Percentiles rank a stretch among this genome's conserved stretches.
Conservation (phyloP, 30 jellyfish, hydroid and myxozoan genomes). For the Mastigias papua region DNA sequence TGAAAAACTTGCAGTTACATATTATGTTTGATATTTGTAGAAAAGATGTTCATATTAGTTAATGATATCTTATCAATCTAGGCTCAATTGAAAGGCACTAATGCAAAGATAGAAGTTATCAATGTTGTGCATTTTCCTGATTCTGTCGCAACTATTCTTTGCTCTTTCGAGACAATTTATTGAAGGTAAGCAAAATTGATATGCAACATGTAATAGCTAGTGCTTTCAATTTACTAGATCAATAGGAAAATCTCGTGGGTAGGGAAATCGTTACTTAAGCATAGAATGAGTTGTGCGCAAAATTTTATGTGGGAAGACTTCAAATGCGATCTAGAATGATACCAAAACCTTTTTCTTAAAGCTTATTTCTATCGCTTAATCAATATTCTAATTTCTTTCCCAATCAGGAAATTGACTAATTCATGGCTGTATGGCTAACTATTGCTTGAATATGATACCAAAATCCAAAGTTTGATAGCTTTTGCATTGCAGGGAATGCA, state of each 20-base stretch:
- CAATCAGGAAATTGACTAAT: too few relatives aligned
- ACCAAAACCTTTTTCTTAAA: background rate
- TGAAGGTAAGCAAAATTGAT: too few relatives aligned
- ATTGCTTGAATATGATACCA: too few relatives aligned
- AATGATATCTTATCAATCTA: background rate
- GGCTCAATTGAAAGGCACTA: background rate
- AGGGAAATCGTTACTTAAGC: background rate
- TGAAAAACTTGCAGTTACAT: background rate
- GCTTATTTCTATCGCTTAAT: background rate
- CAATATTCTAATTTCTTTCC: too few relatives aligned
- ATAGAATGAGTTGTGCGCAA: background rate
- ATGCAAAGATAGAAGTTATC: background rate
- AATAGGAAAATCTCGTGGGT: background rate
- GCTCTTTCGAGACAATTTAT: background rate
- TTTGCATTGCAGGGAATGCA: too few relatives aligned
- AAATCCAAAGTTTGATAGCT: too few relatives aligned
- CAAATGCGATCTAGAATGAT: background rate
- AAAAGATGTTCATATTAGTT: background rate
- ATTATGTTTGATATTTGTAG: background rate
- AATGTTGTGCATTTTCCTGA: background rate
- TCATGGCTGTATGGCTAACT: too few relatives aligned
- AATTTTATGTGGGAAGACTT: background rate
- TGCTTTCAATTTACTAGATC: background rate
- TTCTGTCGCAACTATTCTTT: background rate
- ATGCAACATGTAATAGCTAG: too few relatives aligned